Percentiles rank a stretch among this genome's conserved stretches.
These are phyloP conservation scores for Diadumene lineata DNA, from an alignment of 92 coral and sea anemone species.

Conservation along the genomic window DNA sequence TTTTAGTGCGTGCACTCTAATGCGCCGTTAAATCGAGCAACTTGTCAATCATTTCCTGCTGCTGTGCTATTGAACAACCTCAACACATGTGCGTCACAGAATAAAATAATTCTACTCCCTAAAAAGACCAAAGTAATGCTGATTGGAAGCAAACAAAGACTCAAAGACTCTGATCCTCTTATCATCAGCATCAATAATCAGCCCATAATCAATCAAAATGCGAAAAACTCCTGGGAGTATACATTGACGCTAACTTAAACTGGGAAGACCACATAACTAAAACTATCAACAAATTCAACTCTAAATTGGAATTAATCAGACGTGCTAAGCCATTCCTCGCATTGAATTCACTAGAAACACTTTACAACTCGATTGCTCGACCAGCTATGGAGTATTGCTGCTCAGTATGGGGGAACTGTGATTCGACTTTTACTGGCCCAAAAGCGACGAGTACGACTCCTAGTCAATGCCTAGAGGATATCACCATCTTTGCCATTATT, in stretches of 20 bases:
- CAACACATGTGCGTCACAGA: conserved; percentile 1
- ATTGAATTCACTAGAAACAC: too few relatives aligned
- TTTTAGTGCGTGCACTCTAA: too few relatives aligned
- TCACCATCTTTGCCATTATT: background rate
- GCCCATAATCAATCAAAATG: background rate
- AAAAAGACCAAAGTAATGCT: too few relatives aligned
- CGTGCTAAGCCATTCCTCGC: conserved; percentile 14
- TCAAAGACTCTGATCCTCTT: background rate
- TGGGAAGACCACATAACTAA: conserved; percentile 14
- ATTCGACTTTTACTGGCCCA: conserved; percentile 28
- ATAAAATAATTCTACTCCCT: conserved; percentile 30
- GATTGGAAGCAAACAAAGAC: too few relatives aligned
- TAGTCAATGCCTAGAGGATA: conserved; percentile 20
- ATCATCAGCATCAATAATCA: background rate
- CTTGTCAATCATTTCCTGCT: too few relatives aligned
- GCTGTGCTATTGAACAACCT: background rate
- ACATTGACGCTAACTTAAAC: conserved; percentile 22
- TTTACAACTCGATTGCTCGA: conserved; percentile 24
- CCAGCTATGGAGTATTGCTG: too few relatives aligned
- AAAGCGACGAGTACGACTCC: conserved; percentile 27
- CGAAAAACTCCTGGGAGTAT: conserved; percentile 18
- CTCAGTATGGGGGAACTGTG: conserved; percentile 47
- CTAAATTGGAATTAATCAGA: conserved; percentile 21
- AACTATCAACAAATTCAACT: conserved; percentile 25
- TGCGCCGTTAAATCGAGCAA: too few relatives aligned